Evolutionary conservation across 2,888 invertebrate species (phyloP), one percentile per base, ranked within the genome.

Genomic region (Melanargia galathea): DNA sequence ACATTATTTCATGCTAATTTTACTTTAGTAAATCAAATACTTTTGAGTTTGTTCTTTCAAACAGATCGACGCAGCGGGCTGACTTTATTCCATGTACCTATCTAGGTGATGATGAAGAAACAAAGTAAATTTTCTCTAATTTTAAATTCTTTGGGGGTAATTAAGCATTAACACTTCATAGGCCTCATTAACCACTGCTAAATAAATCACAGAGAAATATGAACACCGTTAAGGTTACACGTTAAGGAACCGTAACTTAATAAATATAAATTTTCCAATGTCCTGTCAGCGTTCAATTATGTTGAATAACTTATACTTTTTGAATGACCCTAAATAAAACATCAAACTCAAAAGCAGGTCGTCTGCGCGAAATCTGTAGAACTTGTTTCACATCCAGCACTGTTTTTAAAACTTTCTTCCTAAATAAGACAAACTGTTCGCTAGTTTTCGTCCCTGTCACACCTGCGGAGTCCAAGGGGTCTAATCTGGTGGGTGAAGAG

Each of bases 381-480:
- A 90, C 89, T 89, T 85, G 90, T 88, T 90, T 80, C 84, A 82
- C 85, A 80, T 84, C 82, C 80, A 82, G 81, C 69, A 84, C 83
- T 81, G 84, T 85, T 85, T 86, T 81, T 83, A 86, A n/a, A 87
- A 89, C 90, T 90, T 90, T 90, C 89, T 90, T 89, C 83, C 85
- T 84, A 84, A n/a, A 84, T 84, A 70, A 73, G 78, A 79, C 75
- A 80, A 77, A 79, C 77, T 78, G 79, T 78, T 75, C 72, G 72
- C 65, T 56, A 83, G 73, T 72, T 65, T 70, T 79, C 71, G 72
- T 89, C 88, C 76, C 73, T 76, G 72, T 90, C 81, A 65, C 76
- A 66, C 89, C 62, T 67, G 68, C 60, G 66, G 65, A 62, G 55
- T 60, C 54, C 59, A 69, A 70, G 67, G 73, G 69, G 72, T 68